Conservation (phyloP, 2,888 invertebrate genomes). For the Therioaphis trifolii region DNA sequence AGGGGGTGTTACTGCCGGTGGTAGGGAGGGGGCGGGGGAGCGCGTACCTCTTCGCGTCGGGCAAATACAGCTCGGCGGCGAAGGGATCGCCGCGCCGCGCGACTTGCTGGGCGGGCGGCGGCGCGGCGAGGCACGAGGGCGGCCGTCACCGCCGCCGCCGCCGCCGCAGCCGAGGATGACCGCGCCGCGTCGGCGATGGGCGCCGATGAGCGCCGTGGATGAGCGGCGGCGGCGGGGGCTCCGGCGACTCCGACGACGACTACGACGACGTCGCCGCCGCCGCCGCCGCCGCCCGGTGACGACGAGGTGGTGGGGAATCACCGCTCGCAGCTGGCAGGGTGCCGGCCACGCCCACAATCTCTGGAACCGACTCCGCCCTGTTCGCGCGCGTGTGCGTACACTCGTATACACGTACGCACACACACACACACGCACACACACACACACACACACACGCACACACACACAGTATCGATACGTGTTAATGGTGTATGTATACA, state of each 20-base stretch:
- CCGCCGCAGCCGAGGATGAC: conserved; percentile 53
- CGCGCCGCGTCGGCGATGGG: conserved; percentile 52
- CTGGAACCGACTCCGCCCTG: conserved; percentile 39
- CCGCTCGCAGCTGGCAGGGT: conserved; percentile 52
- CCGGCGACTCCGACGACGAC: no score
- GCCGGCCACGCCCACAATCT: conserved; percentile 56
- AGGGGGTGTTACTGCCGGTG: neutral
- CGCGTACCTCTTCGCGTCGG: neutral
- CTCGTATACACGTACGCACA: neutral
- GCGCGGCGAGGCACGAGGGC: neutral
- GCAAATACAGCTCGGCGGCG: no score
- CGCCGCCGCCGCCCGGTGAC: no score
- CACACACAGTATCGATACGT: neutral
- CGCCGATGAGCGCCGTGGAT: conserved; percentile 46
- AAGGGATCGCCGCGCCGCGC: neutral
- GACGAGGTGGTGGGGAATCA: conserved; percentile 35
- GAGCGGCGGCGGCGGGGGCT: conserved; percentile 40
- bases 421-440: neutral
- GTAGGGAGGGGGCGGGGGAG: neutral
- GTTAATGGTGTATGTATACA: no score
- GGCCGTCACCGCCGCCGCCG: conserved; percentile 8
- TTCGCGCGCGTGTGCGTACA: neutral
- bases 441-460: neutral
- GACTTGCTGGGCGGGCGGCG: neutral
- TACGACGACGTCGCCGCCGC: no score